A percentile compares a stretch with the other conserved stretches of the same genome.
Evolutionary conservation across 2,113 vertebrate genomes (phyloP).

Genomic region (Fukomys damarensis): DNA sequence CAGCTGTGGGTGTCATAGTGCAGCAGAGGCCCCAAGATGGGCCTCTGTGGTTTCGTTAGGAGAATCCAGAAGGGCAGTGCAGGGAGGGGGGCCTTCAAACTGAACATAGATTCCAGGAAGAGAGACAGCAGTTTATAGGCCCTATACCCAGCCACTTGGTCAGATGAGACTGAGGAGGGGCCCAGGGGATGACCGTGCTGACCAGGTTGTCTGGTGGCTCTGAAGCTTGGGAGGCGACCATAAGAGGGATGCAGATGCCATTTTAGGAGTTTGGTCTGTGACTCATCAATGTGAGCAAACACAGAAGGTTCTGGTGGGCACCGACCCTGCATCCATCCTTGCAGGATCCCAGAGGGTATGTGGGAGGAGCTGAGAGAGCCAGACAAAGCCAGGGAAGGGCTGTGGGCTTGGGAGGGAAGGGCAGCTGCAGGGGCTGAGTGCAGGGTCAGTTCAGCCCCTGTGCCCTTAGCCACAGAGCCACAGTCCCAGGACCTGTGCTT

Average conservation of each 20-base stretch:
- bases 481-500: neutral
- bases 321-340: neutral
- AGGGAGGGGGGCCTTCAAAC: neutral
- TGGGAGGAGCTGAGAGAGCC: neutral
- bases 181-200: too few species aligned
- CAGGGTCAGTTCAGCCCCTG: neutral
- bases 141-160: neutral
- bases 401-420: neutral
- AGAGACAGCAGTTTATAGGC: neutral
- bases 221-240: neutral
- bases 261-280: neutral
- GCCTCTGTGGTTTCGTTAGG: neutral
- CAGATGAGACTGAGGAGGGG: neutral
- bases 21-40: neutral
- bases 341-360: neutral
- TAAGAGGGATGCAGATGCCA: too few species aligned
- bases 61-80: neutral
- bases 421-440: neutral
- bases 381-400: neutral
- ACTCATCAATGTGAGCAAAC: neutral
- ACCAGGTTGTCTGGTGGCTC: neutral
- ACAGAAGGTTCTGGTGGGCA: neutral
- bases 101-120: neutral
- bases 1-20: neutral
- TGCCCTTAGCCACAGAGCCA: neutral